Percentiles rank a stretch among this genome's conserved stretches.
These are phyloP conservation scores for Eristalis arbustorum DNA, from an alignment of 2,888 invertebrate genomes.

Conservation along the genomic window DNA sequence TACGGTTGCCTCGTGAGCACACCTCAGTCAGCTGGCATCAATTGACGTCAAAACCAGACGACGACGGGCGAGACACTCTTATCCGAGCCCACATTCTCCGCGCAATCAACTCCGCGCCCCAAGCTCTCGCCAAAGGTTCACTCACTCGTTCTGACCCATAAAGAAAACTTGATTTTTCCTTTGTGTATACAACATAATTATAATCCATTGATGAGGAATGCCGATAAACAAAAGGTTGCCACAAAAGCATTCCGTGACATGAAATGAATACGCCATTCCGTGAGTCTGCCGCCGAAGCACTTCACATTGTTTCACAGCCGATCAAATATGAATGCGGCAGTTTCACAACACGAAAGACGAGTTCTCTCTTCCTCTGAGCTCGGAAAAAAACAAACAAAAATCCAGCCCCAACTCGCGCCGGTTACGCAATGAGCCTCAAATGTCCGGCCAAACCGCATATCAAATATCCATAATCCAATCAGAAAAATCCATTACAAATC, in stretches of 20 bases:
- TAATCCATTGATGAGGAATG: not conserved
- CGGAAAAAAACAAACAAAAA: not conserved
- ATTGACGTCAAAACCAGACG: too few species aligned
- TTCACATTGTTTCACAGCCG: not conserved
- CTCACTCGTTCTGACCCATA: too few species aligned
- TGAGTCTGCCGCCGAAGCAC: not conserved
- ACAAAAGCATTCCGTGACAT: not conserved
- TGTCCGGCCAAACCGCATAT: not conserved
- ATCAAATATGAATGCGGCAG: too few species aligned
- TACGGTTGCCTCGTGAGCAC: too few species aligned
- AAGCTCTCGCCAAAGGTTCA: too few species aligned
- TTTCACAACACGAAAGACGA: not conserved
- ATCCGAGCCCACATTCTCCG: too few species aligned
- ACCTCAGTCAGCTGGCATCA: too few species aligned
- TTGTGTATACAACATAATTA: not conserved
- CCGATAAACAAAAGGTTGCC: not conserved
- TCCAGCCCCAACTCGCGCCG: not conserved
- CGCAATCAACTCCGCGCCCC: too few species aligned
- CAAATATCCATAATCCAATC: slow-evolving; percentile 1
- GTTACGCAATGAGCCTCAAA: not conserved
- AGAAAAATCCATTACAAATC: slow-evolving; percentile 2
- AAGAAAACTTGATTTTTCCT: too few species aligned
- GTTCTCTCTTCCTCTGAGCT: not conserved
- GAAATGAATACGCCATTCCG: not conserved
- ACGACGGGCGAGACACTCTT: too few species aligned